Evolutionary conservation across 2,797 vertebrate species (phyloP).

Genomic region (Microhierax caerulescens): DNA sequence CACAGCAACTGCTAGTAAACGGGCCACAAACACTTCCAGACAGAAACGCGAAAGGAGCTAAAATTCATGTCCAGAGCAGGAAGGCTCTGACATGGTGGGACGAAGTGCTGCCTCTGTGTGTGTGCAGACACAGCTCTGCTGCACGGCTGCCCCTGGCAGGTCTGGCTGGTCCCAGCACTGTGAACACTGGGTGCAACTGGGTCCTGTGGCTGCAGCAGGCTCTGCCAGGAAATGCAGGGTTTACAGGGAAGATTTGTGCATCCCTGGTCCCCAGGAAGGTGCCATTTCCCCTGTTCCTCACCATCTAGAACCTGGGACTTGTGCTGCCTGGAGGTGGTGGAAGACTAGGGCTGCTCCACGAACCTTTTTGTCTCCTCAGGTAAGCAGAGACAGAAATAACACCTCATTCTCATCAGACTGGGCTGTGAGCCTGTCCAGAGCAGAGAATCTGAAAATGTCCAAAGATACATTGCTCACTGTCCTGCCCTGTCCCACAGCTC

Average conservation of each 20-base stretch:
- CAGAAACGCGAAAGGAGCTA: not conserved
- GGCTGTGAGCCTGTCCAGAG: not conserved
- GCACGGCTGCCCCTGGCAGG: not conserved
- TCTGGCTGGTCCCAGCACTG: not conserved
- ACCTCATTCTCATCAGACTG: not conserved
- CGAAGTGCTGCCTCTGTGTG: rapidly evolving
- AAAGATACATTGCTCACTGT: not conserved
- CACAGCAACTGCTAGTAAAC: not conserved
- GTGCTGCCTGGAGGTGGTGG: not conserved
- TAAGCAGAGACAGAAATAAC: not conserved
- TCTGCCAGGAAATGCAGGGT: not conserved
- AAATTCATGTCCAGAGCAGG: not conserved
- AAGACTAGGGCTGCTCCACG: not conserved
- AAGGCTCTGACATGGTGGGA: not conserved
- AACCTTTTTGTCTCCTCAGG: not conserved
- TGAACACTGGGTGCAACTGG: rapidly evolving
- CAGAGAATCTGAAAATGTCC: not conserved
- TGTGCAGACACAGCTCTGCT: not conserved
- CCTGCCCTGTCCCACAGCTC: not conserved
- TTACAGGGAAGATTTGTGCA: rapidly evolving
- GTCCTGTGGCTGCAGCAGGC: not conserved
- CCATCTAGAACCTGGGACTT: rapidly evolving
- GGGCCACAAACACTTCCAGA: not conserved
- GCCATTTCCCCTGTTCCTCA: not conserved
- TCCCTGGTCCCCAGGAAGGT: not conserved